Base-by-base conservation (phyloP, 2,797 vertebrate species). In the Varecia variegata region DNA sequence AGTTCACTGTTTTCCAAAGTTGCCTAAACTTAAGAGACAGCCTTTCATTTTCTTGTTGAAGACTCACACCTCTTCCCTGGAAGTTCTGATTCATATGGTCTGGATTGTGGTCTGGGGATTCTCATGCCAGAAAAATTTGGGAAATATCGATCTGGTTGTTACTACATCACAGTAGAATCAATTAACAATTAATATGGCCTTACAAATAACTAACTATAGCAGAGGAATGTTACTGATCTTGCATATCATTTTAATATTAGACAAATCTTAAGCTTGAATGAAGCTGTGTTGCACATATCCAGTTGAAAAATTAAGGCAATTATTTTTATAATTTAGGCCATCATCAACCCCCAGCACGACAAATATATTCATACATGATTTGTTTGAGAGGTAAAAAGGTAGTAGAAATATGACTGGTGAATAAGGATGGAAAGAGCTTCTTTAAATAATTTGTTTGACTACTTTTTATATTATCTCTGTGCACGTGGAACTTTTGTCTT, bases 241-340 rank as follows among this genome's bases (percentile, higher is more conserved):
- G 45, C 65, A 38, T 56, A 84, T 80, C 74, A 76, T 88, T 74
- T 95, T 88, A 90, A 84, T 84, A 88, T 90, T 35, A 90, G 17
- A 79, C 7, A 87, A 17, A 80, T 27, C 32, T 92, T 92, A 15
- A 92, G 7, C 32, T 90, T 80, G 30, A 79, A 79, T 89, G 47
- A 90, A 82, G 56, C 20, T 71, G 11, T 82, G 47, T 56, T 84
- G 7, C 0, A 83, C 40, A 90, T 83, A 86, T 82, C 11, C n/a
- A 80, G n/a, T 23, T 54, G 54, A 90, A 95, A 18, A 94, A 58
- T 54, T 56, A 95, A 77, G 30, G 7, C 35, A 80, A n/a, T 85
- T 85, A 25, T 58, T 73, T 71, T 50, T 83, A 45, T 62, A 88
- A 88, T 58, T 87, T 60, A 82, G 35, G 27, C 14, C 70, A 95